These are phyloP conservation scores for Diplodus sargus DNA, from an alignment of 2,797 vertebrate species.

Conservation along the genomic window DNA sequence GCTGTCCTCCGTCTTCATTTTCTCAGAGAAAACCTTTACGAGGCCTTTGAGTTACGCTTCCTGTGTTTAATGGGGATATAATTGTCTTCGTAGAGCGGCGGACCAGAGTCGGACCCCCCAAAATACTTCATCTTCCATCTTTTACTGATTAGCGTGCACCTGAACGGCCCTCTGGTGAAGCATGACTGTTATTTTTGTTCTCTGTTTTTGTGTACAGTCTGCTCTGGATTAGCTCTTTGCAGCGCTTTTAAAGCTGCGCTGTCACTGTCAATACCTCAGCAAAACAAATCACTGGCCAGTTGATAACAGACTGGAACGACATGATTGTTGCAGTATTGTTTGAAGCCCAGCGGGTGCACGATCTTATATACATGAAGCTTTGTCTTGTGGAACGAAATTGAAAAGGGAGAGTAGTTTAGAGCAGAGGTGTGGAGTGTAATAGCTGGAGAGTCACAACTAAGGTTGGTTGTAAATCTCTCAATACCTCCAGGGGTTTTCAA, in stretches of 20 bases:
- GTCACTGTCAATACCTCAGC: slow-evolving; percentile 57
- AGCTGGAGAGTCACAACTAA: slow-evolving; percentile 36
- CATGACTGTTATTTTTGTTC: slow-evolving; percentile 27
- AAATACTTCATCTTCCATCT: slow-evolving; percentile 68
- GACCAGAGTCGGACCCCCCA: slow-evolving; percentile 58
- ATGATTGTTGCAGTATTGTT: slow-evolving; percentile 52
- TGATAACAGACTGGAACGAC: slow-evolving; percentile 64
- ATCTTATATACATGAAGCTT: not conserved
- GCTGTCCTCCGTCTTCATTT: slow-evolving; percentile 42
- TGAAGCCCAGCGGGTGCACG: slow-evolving; percentile 38
- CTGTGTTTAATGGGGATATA: slow-evolving; percentile 74
- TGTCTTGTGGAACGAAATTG: slow-evolving; percentile 26
- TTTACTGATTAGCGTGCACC: slow-evolving; percentile 78
- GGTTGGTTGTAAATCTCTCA: slow-evolving; percentile 54
- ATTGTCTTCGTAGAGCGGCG: slow-evolving; percentile 65
- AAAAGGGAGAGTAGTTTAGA: slow-evolving; percentile 13
- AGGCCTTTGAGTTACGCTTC: slow-evolving; percentile 66
- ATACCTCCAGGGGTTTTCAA: slow-evolving; percentile 37
- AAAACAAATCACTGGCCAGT: slow-evolving; percentile 65
- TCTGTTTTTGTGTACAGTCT: slow-evolving; percentile 42
- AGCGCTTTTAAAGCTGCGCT: slow-evolving; percentile 39
- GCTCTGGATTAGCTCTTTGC: slow-evolving; percentile 63
- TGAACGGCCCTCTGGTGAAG: slow-evolving; percentile 69
- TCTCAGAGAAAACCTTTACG: slow-evolving; percentile 56
- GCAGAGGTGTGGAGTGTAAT: slow-evolving; percentile 25